These are phyloP conservation scores for Chloebia gouldiae DNA, from an alignment of 2,113 vertebrate genomes.

Conservation along the genomic window DNA sequence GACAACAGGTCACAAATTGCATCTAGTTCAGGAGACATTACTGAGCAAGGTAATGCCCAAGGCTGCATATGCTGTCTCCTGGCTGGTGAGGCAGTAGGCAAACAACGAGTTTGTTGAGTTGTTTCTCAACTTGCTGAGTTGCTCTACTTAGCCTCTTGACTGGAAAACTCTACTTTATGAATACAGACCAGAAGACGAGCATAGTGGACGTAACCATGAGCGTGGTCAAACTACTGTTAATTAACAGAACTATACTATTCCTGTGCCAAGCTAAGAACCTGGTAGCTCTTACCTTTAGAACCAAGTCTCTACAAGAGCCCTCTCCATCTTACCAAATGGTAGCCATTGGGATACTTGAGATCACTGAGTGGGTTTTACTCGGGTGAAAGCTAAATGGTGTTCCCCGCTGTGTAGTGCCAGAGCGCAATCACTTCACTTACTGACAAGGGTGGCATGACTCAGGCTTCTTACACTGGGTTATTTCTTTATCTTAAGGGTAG, in stretches of 20 bases:
- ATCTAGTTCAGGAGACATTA: background rate
- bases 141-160: background rate
- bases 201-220: rapidly evolving
- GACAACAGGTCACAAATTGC: background rate
- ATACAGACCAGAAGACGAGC: background rate
- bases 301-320: background rate
- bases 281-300: background rate
- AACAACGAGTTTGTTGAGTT: background rate
- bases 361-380: background rate
- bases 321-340: background rate
- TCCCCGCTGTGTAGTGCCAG: background rate
- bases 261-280: background rate
- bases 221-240: background rate
- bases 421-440: background rate
- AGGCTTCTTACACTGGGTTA: background rate
- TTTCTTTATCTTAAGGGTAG: background rate
- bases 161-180: background rate
- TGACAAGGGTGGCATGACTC: background rate
- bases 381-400: background rate
- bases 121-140: background rate
- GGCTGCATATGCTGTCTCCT: background rate
- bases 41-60: background rate
- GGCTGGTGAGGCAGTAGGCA: background rate
- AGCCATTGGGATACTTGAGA: background rate
- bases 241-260: background rate